Base-by-base conservation (phyloP, 2,113 vertebrate species). In the Promerops cafer region DNA sequence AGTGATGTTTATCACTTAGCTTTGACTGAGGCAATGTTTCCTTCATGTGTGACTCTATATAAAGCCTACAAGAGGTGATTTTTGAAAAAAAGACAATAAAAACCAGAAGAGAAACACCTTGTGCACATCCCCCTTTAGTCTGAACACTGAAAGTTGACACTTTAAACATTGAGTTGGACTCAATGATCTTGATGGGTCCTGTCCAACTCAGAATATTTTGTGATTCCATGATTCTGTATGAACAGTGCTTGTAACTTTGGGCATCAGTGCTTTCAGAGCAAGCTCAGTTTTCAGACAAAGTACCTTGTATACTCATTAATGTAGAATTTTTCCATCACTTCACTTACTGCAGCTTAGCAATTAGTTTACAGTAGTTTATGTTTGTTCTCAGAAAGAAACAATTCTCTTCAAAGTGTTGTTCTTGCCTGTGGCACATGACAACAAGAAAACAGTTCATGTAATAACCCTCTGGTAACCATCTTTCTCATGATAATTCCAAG, bases 371-470 rank as follows among this genome's bases (percentile, higher is more conserved):
- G 44, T 42, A 91, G 85, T 83, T 87, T 93, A 78, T 96, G 96
- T 97, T 97, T 93, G 71, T 91, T 96, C 82, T 91, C 70, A 90
- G 33, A 76, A 87, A 78, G 70, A 70, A 87, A 39, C 9, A 79
- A 87, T 89, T 76, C n/a, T 87, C 82, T 97, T 96, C 79, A 93
- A 96, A 77, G 60, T 81, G 87, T 88, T 96, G 40, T 50, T 95
- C 78, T 94, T 93, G 93, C 87, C 97, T 89, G 78, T 95, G 96
- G 90, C 87, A 89, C 74, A 94, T 84, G 57, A 94, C 75, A 95
- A 71, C 37, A 94, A 96, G 65, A 96, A 96, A 97, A 85, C 69
- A 89, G 94, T 80, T 54, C 39, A 39, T 84, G 84, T 44, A 96
- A 96, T 84, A 94, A 60, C 65, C 83, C 75, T 93, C 66, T 96